Evolutionary conservation across 2,797 vertebrate genomes (phyloP).

Genomic region (Cichlasoma orientale): DNA sequence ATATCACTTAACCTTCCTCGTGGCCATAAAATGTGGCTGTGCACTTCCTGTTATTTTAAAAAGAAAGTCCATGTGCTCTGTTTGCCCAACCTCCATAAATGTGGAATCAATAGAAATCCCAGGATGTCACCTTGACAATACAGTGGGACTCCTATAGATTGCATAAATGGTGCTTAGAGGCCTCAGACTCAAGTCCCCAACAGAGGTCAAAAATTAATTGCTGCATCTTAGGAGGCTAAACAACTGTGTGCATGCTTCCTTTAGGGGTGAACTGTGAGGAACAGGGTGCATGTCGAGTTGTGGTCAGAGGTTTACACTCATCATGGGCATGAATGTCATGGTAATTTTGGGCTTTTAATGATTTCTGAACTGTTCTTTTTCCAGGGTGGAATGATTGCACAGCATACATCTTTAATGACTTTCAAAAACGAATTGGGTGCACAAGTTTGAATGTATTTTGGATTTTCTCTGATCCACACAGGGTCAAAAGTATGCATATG

Average conservation of each 20-base stretch:
- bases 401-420: neutral
- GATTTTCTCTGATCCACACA: neutral
- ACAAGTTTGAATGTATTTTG: neutral
- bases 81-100: too few species aligned
- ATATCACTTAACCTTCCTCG: too few species aligned
- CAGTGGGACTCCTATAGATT: too few species aligned
- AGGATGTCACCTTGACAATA: too few species aligned
- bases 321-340: neutral
- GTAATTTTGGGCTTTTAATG: neutral
- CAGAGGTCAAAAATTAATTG: too few species aligned
- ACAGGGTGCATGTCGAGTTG: neutral
- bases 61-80: too few species aligned
- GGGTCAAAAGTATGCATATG: neutral
- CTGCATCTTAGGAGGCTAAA: neutral
- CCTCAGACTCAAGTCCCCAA: too few species aligned
- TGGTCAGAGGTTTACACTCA: neutral
- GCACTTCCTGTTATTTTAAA: too few species aligned
- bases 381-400: neutral
- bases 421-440: neutral
- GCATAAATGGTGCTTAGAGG: too few species aligned
- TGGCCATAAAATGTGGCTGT: too few species aligned
- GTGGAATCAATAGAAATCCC: too few species aligned
- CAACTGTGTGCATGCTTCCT: constrained; percentile 10
- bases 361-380: neutral
- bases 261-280: neutral